These are phyloP conservation scores for Tor tambroides DNA, from an alignment of 2,113 vertebrate genomes.

Conservation along the genomic window DNA sequence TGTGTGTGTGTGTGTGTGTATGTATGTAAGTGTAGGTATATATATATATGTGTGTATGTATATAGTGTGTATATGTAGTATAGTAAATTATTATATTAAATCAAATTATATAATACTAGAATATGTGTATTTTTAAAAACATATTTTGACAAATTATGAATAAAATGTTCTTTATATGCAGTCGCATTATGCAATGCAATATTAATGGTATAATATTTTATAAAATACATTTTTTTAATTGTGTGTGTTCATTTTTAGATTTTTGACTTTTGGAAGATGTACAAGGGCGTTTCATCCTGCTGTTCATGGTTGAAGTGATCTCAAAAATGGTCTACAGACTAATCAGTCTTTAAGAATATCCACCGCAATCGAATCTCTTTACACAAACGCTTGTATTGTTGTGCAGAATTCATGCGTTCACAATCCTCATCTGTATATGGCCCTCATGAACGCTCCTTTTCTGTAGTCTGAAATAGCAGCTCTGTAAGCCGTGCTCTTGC, in stretches of 20 bases:
- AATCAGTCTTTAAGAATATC: not conserved
- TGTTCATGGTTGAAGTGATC: not conserved
- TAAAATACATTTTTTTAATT: not conserved
- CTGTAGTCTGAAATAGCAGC: slow-evolving; percentile 9
- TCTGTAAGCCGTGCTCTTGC: slow-evolving; percentile 5
- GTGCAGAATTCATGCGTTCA: not conserved
- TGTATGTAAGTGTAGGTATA: no score
- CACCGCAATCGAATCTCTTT: slow-evolving; percentile 1
- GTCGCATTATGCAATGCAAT: no score
- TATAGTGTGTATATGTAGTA: no score
- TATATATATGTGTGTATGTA: no score
- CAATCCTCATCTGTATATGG: slow-evolving; percentile 25
- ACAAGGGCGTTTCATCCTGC: not conserved
- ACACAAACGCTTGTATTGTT: not conserved
- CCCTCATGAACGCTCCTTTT: not conserved
- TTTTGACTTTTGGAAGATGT: not conserved
- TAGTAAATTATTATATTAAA: no score
- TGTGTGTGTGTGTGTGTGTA: no score
- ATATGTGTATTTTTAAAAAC: no score
- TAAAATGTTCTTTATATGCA: no score
- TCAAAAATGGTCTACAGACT: not conserved
- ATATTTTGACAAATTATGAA: no score
- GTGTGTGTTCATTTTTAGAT: not conserved
- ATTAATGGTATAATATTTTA: not conserved
- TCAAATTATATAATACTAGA: no score